Base-by-base conservation (phyloP, 2,888 invertebrate species). In the Protodeltote pygarga region DNA sequence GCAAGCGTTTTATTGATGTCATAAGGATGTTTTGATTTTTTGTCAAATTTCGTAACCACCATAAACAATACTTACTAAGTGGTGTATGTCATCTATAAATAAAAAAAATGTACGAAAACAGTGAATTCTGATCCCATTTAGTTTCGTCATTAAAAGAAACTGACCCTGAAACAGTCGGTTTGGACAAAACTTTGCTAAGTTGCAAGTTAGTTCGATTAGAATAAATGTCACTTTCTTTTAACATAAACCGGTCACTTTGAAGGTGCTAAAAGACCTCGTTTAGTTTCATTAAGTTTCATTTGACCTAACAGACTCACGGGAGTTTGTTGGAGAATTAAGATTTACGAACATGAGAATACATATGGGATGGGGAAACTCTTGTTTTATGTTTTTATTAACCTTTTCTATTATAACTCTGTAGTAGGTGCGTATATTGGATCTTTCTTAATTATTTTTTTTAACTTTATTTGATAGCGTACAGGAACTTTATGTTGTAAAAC, bases 241-340 rank as follows among this genome's bases (percentile, higher is more conserved):
- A 83, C 80, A 84, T 86, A 81, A 87, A 86, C 80, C 75, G 78
- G 73, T 81, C 83, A 84, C 81, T 87, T 77, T 76, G 71, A 66
- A 76, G 69, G 71, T 73, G 72, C 65, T 79, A 75, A 77, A 81
- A 76, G 75, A 62, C 48, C 70, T 70, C 81, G 77, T 85, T 81
- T 79, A 78, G 74, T 77, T 77, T 83, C 77, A 79, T 85, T 81
- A 79, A 78, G 74, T 77, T 77, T 83, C 77, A 79, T 84, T 81
- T 81, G 74, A 80, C 80, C 81, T 79, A 75, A 77, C 71, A 70
- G 67, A 68, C 71, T 66, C 55, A 52, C 68, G 55, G 59, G 58
- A 50, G 50, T 67, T 67, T 53, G 48, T 61, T 21, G 60, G 65
- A 57, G 64, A 77, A 79, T 77, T 73, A 65, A 70, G 78, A 80